A percentile compares a stretch with the other conserved stretches of the same genome.
These are phyloP conservation scores for Pelecanoides urinatrix DNA, from an alignment of 2,113 vertebrate species.

Conservation along the genomic window DNA sequence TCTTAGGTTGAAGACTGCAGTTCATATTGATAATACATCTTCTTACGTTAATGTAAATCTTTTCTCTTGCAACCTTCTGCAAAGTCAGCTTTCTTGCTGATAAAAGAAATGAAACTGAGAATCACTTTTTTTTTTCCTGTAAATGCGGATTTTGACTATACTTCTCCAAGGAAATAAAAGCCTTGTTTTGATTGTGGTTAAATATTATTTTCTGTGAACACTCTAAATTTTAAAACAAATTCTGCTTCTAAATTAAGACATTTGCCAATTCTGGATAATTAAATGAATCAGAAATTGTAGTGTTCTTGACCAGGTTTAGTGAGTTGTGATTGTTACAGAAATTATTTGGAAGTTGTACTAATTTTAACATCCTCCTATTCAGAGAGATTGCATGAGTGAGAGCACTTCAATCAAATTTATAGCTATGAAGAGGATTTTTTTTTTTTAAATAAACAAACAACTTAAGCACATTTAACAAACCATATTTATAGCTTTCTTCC, in stretches of 20 bases:
- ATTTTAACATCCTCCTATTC: background rate
- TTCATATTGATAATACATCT: background rate
- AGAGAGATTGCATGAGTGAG: background rate
- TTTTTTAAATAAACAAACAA: background rate
- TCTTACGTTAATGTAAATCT: background rate
- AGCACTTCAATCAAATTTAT: background rate
- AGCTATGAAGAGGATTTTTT: background rate
- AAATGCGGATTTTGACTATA: background rate
- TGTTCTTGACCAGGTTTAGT: background rate
- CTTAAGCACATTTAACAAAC: background rate
- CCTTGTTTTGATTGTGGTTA: background rate
- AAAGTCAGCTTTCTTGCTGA: background rate
- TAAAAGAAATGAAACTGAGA: background rate
- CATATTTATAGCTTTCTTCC: background rate
- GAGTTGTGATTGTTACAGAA: background rate
- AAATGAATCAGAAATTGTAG: background rate
- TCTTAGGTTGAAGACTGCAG: background rate
- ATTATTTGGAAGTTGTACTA: background rate
- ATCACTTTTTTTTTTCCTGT: background rate
- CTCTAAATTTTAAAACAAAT: background rate
- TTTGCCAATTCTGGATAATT: background rate
- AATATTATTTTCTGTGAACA: background rate
- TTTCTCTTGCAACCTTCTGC: background rate
- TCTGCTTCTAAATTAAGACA: background rate
- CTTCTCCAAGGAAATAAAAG: background rate